Percentiles rank a stretch among this genome's conserved stretches.
Conservation (phyloP, 2,888 invertebrate genomes). For the Neocrepidodera transversa region DNA sequence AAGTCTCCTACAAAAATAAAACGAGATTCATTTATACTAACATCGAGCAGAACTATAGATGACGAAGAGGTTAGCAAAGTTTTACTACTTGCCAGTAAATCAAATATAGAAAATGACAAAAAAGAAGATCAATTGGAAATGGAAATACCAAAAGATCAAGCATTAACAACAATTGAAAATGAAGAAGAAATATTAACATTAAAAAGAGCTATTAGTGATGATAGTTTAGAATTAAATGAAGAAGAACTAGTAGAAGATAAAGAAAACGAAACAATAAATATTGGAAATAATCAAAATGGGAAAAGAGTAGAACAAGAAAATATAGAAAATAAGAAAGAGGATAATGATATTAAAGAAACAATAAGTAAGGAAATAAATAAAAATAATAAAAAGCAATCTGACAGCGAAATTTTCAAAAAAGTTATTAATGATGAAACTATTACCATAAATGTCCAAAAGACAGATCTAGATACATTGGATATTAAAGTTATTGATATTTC, state of each 20-base stretch:
- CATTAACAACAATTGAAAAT: neutral
- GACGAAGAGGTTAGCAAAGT: slow-evolving; percentile 17
- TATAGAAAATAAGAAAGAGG: neutral
- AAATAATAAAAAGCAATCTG: neutral
- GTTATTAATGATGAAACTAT: neutral
- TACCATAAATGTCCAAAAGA: neutral
- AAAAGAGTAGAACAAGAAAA: neutral
- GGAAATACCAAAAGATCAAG: neutral
- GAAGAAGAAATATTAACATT: neutral
- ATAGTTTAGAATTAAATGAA: slow-evolving; percentile 19
- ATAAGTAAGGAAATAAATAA: neutral
- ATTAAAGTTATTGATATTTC: too few relatives aligned
- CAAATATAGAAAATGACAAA: slow-evolving; percentile 6
- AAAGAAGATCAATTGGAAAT: neutral
- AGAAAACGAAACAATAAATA: too few relatives aligned
- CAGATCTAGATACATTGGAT: neutral
- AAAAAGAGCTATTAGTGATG: slow-evolving; percentile 5
- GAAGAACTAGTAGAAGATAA: neutral
- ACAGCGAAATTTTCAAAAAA: neutral
- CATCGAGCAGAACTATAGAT: slow-evolving; percentile 2
- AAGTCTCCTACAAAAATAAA: too few relatives aligned
- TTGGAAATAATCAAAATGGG: neutral
- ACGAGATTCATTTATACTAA: too few relatives aligned
- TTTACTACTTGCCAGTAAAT: slow-evolving; percentile 10
- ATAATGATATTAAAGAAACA: neutral